Percentiles rank a stretch among this genome's conserved stretches.
Evolutionary conservation across 1,140 invertebrate species (phyloP).

Genomic region (Drosophila pruinosa): DNA sequence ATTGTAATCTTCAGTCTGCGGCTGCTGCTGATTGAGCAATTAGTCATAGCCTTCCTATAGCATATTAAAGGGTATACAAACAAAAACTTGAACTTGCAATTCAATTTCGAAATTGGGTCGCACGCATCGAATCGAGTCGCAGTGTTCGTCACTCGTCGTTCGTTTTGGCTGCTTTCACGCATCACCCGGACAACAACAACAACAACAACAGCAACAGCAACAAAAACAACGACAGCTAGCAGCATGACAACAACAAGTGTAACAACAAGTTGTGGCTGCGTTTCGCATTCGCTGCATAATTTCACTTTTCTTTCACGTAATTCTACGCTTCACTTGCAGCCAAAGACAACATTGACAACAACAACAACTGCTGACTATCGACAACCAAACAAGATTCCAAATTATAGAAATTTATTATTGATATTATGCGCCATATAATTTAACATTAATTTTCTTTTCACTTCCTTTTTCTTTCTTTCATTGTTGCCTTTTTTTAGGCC

Average conservation of each 20-base stretch:
- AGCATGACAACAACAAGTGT: slow-evolving; percentile 13
- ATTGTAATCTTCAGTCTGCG: background rate
- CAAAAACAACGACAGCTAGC: slow-evolving; percentile 10
- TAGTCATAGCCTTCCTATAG: background rate
- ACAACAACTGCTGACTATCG: background rate
- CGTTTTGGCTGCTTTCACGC: slow-evolving; percentile 66
- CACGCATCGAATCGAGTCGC: slow-evolving; percentile 67
- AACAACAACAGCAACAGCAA: slow-evolving; percentile 4
- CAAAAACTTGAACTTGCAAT: slow-evolving; percentile 77
- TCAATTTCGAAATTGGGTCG: slow-evolving; percentile 72
- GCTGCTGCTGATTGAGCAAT: background rate
- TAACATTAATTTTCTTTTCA: background rate
- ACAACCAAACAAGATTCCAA: slow-evolving; percentile 51
- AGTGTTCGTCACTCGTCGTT: slow-evolving; percentile 10
- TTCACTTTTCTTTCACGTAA: slow-evolving; percentile 79
- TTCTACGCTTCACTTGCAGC: slow-evolving; percentile 76
- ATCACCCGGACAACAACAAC: slow-evolving; percentile 25
- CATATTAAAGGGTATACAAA: slow-evolving; percentile 1
- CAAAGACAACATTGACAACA: slow-evolving; percentile 1
- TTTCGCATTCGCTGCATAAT: slow-evolving; percentile 68
- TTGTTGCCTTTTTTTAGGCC: too few relatives aligned
- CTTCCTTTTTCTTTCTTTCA: background rate
- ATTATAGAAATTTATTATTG: slow-evolving; percentile 77
- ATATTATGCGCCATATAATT: slow-evolving; percentile 47
- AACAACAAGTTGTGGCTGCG: slow-evolving; percentile 41